Base-by-base conservation (phyloP, 1,140 invertebrate species). In the Holcopasites calliopsidis region DNA sequence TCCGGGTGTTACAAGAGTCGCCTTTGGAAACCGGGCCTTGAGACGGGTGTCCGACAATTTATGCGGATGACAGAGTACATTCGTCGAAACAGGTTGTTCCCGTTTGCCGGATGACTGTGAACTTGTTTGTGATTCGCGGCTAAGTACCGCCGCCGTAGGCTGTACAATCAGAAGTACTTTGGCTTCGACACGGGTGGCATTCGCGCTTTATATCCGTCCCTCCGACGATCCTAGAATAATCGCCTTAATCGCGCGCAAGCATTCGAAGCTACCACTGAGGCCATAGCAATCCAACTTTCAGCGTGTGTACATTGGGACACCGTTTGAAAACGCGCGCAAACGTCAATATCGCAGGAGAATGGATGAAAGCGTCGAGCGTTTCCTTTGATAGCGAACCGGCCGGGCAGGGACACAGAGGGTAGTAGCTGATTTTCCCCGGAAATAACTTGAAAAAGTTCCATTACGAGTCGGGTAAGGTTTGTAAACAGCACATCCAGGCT, bases 391-490 rank as follows among this genome's bases (percentile, higher is more conserved):
- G 61, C 47, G 28, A 55, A n/a, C n/a, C 64, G 28, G 38, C 21
- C 28, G 13, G n/a, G 38, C 8, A 21, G 42, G 18, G 54, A 54
- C 40, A 74, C 70, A 68, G 44, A 40, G 38, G 52, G 18, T 18
- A 23, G 31, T 33, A 18, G 10, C 44, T 69, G 73, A 60, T 50
- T 69, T 68, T 57, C 54, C 54, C 65, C 33, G 65, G 72, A 80
- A 84, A 84, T 84, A 84, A 84, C 79, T 82, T 73, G 70, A 77
- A 80, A 76, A 85, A 87, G 79, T 88, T 86, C 78, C 69, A 86
- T 87, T 87, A 86, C 79, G 69, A 85, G 49, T 70, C 72, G 70
- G 60, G 72, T 62, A 71, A 84, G 82, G 81, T 88, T 85, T 84
- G 87, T 86, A 86, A 88, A 87, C 82, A 88, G 82, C 83, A 77